Base-by-base conservation (phyloP, 2,888 invertebrate species). In the Therioaphis trifolii region DNA sequence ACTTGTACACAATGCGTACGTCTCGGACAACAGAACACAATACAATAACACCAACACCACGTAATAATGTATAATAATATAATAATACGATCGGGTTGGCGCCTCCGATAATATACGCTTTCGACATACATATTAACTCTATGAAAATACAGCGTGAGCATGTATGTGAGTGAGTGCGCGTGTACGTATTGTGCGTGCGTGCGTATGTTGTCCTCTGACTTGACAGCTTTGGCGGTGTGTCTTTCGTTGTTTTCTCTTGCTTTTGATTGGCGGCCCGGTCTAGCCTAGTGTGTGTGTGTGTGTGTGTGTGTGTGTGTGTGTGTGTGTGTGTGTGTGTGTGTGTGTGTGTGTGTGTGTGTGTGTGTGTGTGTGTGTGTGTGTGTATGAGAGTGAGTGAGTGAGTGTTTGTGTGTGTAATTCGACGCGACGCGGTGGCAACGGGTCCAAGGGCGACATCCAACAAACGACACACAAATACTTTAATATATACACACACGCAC, bases 101-200 rank as follows among this genome's bases (percentile, higher is more conserved):
- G 74, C 74, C 74, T 75, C 55, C 55, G 24, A 75, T 58, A 75
- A 58, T 58, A 58, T 24, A 75, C 74, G 74, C 35, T 74, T 72
- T 72, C 52, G 72, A 72, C 72, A 58, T 58, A 75, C 74, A 35
- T 58, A 75, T 55, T 75, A 40, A 58, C 35, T 5, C 35, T 35
- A 35, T 75, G 35, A 55, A 21, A 75, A 58, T 40, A 40, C 55
- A 21, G 29, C 24, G 24, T 2, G 52, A n/a, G 49, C 40, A 21
- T 52, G 35, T 35, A 40, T 40, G 55, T 15, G 15, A 18, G 12
- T 35, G 24, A 2, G 55, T 40, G 55, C 21, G 15, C 21, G 12
- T 35, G 24, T 1, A 72, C 18, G 43, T 55, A 35, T 46, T 12
- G 29, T 7, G 7, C 24, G 55, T 24, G 55, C 24, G 55, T 24